Conservation (phyloP, 2,888 invertebrate genomes). For the Caenorhabditis imperialis region DNA sequence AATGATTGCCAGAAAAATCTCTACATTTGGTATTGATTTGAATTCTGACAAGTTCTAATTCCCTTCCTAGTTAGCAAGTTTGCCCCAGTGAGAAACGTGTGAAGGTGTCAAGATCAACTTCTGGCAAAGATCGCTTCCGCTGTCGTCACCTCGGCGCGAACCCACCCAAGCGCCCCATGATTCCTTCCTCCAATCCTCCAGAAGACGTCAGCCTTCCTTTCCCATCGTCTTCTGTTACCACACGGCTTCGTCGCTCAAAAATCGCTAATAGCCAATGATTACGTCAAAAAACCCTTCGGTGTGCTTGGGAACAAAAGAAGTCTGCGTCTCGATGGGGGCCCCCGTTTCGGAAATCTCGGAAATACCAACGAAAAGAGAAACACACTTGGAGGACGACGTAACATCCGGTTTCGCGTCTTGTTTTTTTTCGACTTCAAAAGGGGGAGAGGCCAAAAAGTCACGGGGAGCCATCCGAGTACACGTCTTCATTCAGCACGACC, state of each 20-base stretch:
- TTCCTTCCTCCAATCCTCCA: constrained; percentile 1
- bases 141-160: constrained; percentile 41
- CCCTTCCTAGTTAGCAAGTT: no score
- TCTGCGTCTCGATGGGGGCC: constrained; percentile 22
- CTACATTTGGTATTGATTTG: no score
- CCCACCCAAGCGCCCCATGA: constrained; percentile 6
- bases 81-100: no score
- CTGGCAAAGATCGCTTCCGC: constrained; percentile 31
- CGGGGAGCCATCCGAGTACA: no score
- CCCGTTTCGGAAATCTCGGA: constrained; percentile 21
- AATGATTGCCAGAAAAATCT: no score
- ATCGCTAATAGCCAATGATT: constrained; percentile 54
- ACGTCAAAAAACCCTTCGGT: constrained; percentile 44
- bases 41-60: no score
- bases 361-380: constrained; percentile 49
- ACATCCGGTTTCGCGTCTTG: constrained; percentile 57
- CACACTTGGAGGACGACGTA: constrained; percentile 47
- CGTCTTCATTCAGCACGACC: no score
- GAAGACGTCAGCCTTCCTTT: constrained; percentile 31
- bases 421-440: constrained; percentile 36
- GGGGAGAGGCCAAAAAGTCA: constrained; percentile 1
- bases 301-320: constrained; percentile 44
- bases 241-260: constrained; percentile 35
- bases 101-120: no score
- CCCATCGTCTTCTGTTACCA: constrained; percentile 11